A percentile compares a stretch with the other conserved stretches of the same genome.
These are phyloP conservation scores for Ricordea florida DNA, from an alignment of 92 coral and sea anemone species.

Conservation along the genomic window DNA sequence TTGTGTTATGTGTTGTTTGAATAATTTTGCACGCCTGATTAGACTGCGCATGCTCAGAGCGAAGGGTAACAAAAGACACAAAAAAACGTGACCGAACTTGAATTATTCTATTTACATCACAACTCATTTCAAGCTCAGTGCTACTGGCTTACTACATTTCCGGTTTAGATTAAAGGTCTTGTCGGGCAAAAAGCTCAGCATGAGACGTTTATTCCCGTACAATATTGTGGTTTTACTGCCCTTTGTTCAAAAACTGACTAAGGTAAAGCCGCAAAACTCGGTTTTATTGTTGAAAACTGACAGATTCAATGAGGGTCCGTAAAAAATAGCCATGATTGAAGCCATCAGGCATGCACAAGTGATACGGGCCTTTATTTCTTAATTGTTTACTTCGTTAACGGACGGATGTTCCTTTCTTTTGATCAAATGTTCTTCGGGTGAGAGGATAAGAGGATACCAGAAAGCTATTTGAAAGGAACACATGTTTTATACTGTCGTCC, in stretches of 20 bases:
- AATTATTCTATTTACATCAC: conserved; percentile 5
- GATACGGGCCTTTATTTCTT: too few relatives aligned
- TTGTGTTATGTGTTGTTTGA: conserved; percentile 50
- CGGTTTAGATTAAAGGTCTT: conserved; percentile 23
- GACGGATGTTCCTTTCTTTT: too few relatives aligned
- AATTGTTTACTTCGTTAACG: too few relatives aligned
- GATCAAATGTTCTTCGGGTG: too few relatives aligned
- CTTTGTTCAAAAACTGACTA: neutral
- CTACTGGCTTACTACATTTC: neutral
- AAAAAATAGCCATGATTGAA: too few relatives aligned
- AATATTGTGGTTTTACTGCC: neutral
- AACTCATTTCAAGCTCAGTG: neutral
- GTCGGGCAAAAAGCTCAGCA: neutral
- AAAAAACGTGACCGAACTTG: conserved; percentile 52
- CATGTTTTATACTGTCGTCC: too few relatives aligned
- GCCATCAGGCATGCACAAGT: too few relatives aligned
- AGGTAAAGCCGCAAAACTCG: neutral
- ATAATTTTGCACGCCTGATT: conserved; percentile 43
- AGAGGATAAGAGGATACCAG: too few relatives aligned
- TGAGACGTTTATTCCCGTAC: conserved; percentile 5
- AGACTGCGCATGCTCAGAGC: conserved; percentile 70
- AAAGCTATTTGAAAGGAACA: too few relatives aligned
- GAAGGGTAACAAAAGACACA: conserved; percentile 45
- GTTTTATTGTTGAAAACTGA: neutral
- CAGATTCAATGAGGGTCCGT: too few relatives aligned